These are phyloP conservation scores for Pilophorus perplexus DNA, from an alignment of 2,888 invertebrate genomes.

Conservation along the genomic window DNA sequence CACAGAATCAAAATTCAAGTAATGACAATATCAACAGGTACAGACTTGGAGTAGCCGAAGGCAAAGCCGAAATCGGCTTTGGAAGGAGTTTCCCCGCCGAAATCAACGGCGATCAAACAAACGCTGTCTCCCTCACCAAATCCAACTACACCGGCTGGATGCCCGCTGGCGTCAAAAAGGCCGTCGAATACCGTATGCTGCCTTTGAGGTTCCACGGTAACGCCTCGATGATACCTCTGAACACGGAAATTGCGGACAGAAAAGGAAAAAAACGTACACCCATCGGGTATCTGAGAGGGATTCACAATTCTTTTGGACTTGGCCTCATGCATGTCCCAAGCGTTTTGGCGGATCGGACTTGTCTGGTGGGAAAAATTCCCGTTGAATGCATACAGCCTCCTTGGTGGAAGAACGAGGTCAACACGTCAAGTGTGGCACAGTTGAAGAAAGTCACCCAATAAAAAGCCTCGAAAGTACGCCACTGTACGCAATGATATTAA, in stretches of 20 bases:
- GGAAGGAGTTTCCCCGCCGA: conserved; percentile 41
- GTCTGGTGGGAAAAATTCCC: conserved; percentile 35
- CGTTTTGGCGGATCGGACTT: conserved; percentile 21
- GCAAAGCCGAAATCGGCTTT: conserved; percentile 43
- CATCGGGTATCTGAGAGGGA: conserved; percentile 41
- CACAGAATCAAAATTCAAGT: too few species aligned
- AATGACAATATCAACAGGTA: too few species aligned
- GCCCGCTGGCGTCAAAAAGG: background rate
- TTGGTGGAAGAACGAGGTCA: conserved; percentile 41
- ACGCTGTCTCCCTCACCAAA: conserved; percentile 39
- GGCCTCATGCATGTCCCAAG: conserved; percentile 41
- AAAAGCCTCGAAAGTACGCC: background rate
- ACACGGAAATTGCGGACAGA: conserved; percentile 43
- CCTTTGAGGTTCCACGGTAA: conserved; percentile 32
- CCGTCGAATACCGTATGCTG: conserved; percentile 33
- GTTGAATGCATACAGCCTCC: conserved; percentile 38
- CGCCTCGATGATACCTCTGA: background rate
- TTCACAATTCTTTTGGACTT: conserved; percentile 35
- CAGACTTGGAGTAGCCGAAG: conserved; percentile 43
- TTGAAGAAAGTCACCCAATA: background rate
- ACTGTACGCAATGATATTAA: background rate
- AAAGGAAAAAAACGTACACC: conserved; percentile 41
- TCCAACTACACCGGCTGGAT: conserved; percentile 36
- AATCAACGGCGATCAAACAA: conserved; percentile 43
- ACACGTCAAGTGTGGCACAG: background rate